Evolutionary conservation across 2,113 vertebrate genomes (phyloP).

Genomic region (Oreochromis aureus): DNA sequence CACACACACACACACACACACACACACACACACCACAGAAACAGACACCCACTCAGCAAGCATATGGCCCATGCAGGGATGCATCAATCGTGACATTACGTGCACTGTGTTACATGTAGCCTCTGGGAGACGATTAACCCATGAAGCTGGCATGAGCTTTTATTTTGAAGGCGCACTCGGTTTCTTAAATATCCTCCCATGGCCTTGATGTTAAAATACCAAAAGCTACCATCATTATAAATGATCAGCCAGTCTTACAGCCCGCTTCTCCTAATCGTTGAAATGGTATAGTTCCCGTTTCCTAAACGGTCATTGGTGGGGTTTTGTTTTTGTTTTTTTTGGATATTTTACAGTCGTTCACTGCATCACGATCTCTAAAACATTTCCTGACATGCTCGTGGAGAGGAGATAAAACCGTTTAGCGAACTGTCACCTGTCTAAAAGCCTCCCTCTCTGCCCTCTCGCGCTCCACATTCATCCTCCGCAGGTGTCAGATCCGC

Average conservation of each 20-base stretch:
- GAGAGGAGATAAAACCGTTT: background rate
- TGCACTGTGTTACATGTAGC: background rate
- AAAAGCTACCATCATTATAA: background rate
- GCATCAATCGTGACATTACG: background rate
- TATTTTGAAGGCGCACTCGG: conserved; percentile 33
- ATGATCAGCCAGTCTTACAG: background rate
- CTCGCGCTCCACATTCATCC: background rate
- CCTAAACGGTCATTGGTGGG: background rate
- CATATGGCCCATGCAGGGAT: background rate
- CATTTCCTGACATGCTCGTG: background rate
- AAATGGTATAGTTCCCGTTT: background rate
- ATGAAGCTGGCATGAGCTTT: conserved; percentile 31
- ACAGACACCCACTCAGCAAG: background rate
- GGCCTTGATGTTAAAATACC: background rate
- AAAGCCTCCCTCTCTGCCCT: background rate
- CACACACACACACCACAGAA: background rate
- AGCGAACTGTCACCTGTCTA: conserved; percentile 17
- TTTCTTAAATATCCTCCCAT: conserved; percentile 4
- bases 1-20: background rate
- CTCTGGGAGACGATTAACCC: background rate
- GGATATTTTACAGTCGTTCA: background rate
- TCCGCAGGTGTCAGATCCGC: conserved; percentile 43
- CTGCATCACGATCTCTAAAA: background rate
- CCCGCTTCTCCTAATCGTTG: background rate
- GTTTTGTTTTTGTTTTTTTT: background rate